Evolutionary conservation across 2,888 invertebrate species (phyloP).

Genomic region (Dromius quadrimaculatus): DNA sequence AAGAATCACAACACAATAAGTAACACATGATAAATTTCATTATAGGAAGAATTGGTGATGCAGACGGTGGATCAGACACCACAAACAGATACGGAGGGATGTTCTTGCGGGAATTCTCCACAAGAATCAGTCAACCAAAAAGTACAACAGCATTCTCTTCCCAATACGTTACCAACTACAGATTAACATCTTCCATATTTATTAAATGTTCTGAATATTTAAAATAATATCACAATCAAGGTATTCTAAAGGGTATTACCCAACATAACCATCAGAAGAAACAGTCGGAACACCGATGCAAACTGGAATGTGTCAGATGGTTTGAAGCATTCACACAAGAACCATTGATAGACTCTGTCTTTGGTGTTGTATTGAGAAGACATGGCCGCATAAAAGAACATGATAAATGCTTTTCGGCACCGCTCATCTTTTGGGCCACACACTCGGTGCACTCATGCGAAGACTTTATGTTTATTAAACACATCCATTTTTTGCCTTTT

Average conservation of each 20-base stretch:
- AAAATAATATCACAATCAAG: no score
- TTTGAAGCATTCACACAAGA: background rate
- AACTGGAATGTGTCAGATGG: slow-evolving; percentile 4
- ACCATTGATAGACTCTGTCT: slow-evolving; percentile 13
- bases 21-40: slow-evolving; percentile 66
- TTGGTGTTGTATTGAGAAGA: slow-evolving; percentile 15
- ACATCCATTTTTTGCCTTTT: slow-evolving; percentile 36
- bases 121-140: slow-evolving; percentile 11
- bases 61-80: slow-evolving; percentile 63
- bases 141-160: background rate
- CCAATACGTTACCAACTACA: background rate
- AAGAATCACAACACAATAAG: slow-evolving; percentile 60
- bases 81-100: slow-evolving; percentile 42
- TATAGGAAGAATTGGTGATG: slow-evolving; percentile 61
- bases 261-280: background rate
- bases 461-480: slow-evolving; percentile 40
- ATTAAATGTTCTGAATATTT: no score
- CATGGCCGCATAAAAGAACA: slow-evolving; percentile 35
- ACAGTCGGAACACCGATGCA: background rate
- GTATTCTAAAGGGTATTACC: no score
- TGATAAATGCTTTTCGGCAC: slow-evolving; percentile 43
- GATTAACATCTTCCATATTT: no score
- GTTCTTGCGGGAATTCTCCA: slow-evolving; percentile 17
- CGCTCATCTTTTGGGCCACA: slow-evolving; percentile 5
- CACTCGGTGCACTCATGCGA: slow-evolving; percentile 25